Conservation (phyloP, 1,140 invertebrate species). For the Drosophila gunungcola region DNA sequence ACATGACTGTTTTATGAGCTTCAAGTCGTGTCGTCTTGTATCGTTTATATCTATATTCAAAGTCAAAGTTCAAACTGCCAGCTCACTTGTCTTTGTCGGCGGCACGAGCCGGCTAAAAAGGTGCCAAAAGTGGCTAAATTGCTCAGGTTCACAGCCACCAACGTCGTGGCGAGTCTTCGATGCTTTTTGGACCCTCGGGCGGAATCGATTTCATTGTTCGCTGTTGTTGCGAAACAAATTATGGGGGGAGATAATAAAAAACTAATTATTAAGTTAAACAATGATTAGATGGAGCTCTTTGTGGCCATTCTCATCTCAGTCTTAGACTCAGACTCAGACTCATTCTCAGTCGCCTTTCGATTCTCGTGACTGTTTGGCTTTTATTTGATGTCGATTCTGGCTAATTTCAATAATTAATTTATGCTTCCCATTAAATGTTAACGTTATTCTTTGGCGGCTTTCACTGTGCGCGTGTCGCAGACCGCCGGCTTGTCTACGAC, state of each 20-base stretch:
- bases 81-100: constrained; percentile 26
- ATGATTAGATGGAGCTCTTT: constrained; percentile 67
- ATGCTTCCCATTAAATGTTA: constrained; percentile 64
- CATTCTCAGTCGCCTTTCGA: constrained; percentile 28
- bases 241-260: constrained; percentile 59
- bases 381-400: constrained; percentile 43
- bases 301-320: constrained; percentile 29
- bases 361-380: constrained; percentile 24
- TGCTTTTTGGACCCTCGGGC: constrained; percentile 49
- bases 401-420: constrained; percentile 79
- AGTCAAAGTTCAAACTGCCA: constrained; percentile 55
- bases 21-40: not conserved
- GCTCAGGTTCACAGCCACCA: constrained; percentile 37
- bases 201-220: constrained; percentile 53
- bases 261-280: constrained; percentile 80
- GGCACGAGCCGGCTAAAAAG: constrained; percentile 68
- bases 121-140: constrained; percentile 70
- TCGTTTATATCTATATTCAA: constrained; percentile 25
- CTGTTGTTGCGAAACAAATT: constrained; percentile 50
- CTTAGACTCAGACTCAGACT: constrained; percentile 10
- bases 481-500: constrained; percentile 46
- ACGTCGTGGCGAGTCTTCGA: constrained; percentile 29
- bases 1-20: constrained; percentile 1
- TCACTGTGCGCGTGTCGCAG: constrained; percentile 65
- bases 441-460: constrained; percentile 50